Evolutionary conservation across 2,113 vertebrate genomes (phyloP).

Genomic region (Phylloscopus whistleri): DNA sequence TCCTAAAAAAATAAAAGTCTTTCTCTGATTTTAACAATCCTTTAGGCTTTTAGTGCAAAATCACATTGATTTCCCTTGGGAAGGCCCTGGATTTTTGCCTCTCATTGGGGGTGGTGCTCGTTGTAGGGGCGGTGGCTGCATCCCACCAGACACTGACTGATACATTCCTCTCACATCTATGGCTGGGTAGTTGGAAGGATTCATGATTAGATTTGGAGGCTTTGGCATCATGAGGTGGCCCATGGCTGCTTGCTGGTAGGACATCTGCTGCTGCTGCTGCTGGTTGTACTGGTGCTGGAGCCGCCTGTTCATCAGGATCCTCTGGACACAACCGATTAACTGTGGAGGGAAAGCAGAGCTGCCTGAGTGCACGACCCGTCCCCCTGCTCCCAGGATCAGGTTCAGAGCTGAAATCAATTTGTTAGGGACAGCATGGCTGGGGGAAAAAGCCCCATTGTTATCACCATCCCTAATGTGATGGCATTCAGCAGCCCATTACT

Average conservation of each 20-base stretch:
- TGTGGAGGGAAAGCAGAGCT: conserved; percentile 69
- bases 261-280: conserved; percentile 87
- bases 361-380: not conserved
- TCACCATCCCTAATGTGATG: conserved; percentile 68
- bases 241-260: conserved; percentile 84
- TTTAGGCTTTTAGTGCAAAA: conserved; percentile 80
- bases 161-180: conserved; percentile 95
- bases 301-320: conserved; percentile 93
- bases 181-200: conserved; percentile 81
- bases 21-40: conserved; percentile 78
- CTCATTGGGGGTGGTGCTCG: conserved; percentile 81
- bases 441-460: conserved; percentile 59
- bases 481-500: conserved; percentile 61
- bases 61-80: conserved; percentile 90
- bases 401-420: conserved; percentile 73
- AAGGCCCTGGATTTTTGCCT: conserved; percentile 92
- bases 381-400: conserved; percentile 37
- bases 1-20: conserved; percentile 83
- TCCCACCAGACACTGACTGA: conserved; percentile 80
- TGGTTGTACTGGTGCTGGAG: conserved; percentile 89
- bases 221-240: conserved; percentile 83
- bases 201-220: conserved; percentile 77
- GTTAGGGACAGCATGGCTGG: conserved; percentile 25
- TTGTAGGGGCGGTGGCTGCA: conserved; percentile 83
- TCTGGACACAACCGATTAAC: conserved; percentile 95